These are phyloP conservation scores for Hemicentrotus pulcherrimus DNA, from an alignment of 35 echinoderm and acorn worm genomes.

Conservation along the genomic window DNA sequence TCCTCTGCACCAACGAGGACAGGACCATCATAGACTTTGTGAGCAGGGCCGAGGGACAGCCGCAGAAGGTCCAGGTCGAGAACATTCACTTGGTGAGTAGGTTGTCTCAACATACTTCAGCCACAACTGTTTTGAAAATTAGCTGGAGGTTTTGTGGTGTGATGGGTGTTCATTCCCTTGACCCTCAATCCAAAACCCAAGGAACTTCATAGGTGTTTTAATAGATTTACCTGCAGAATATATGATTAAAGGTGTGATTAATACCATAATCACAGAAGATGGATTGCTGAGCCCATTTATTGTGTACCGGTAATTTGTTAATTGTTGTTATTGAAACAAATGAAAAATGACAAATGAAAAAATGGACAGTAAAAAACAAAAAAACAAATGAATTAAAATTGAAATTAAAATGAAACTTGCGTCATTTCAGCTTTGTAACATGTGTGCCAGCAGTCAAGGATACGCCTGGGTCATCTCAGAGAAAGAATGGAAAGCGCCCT, in stretches of 20 bases:
- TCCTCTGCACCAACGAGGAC: slow-evolving; percentile 80
- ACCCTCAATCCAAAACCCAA: no score
- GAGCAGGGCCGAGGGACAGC: slow-evolving; percentile 63
- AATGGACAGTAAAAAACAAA: no score
- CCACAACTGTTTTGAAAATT: no score
- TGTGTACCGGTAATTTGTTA: no score
- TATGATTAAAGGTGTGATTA: no score
- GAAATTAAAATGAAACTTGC: neutral
- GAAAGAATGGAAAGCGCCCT: slow-evolving; percentile 65
- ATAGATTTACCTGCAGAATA: no score
- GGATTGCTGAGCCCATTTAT: neutral
- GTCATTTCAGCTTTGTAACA: slow-evolving; percentile 76
- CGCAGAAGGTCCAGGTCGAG: slow-evolving; percentile 79
- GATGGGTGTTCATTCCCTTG: no score
- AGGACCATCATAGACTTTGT: slow-evolving; percentile 92
- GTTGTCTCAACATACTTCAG: neutral
- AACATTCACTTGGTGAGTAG: slow-evolving; percentile 76
- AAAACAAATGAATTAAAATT: no score
- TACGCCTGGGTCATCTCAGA: slow-evolving; percentile 77
- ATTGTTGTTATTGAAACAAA: no score
- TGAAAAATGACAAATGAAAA: no score
- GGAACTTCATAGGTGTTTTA: no score
- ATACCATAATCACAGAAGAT: neutral
- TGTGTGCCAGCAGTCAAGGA: slow-evolving; percentile 71
- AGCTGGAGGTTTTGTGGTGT: no score